phyloP scores from a whole-genome alignment of 92 coral and sea anemone species.

The Porites evermanni region DNA sequence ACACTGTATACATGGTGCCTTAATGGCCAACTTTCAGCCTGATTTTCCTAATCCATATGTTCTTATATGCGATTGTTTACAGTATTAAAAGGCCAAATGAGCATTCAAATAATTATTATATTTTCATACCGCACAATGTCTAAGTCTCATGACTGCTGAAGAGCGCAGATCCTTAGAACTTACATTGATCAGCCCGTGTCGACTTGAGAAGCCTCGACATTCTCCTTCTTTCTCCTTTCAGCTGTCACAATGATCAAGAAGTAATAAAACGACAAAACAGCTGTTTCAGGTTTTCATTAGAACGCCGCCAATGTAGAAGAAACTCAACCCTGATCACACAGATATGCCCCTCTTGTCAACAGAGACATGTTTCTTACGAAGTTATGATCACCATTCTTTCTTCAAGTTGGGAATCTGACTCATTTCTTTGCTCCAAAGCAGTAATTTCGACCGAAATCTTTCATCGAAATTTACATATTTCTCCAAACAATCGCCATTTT shows the following conservation, averaged over 20 bases:
- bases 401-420: not conserved
- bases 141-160: too few species aligned
- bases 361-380: not conserved
- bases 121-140: too few species aligned
- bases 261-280: slow-evolving; percentile 19
- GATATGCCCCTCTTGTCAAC: not conserved
- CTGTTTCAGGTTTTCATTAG: not conserved
- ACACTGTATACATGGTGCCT: not conserved
- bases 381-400: not conserved
- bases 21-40: not conserved
- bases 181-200: slow-evolving; percentile 91
- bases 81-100: not conserved
- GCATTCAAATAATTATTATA: not conserved
- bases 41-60: too few species aligned
- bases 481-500: not conserved
- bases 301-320: not conserved
- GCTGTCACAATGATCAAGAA: not conserved
- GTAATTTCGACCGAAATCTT: not conserved
- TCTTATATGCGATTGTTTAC: not conserved
- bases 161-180: slow-evolving; percentile 28
- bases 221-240: slow-evolving; percentile 15
- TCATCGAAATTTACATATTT: slow-evolving; percentile 3
- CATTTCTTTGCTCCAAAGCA: not conserved
- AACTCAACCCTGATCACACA: not conserved
- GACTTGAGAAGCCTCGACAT: slow-evolving; percentile 88